Conservation (phyloP, 1,140 invertebrate genomes). For the Ceratoteleas bidentatus region DNA sequence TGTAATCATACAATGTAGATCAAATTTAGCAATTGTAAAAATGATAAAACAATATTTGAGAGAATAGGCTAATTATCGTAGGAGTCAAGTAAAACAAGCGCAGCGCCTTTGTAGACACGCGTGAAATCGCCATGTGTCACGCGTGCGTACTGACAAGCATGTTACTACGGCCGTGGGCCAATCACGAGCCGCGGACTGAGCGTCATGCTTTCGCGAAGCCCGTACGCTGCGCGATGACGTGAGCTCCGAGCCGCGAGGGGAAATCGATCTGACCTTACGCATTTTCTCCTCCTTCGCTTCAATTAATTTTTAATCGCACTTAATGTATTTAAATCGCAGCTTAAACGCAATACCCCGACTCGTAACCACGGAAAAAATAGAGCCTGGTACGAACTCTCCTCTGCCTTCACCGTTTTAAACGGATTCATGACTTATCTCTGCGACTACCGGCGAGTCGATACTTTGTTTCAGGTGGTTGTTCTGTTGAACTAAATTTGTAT, state of each 20-base stretch:
- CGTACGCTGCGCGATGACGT: constrained; percentile 50
- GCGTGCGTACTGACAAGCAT: constrained; percentile 43
- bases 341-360: constrained; percentile 13
- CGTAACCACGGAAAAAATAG: neutral
- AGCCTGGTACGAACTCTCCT: neutral
- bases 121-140: constrained; percentile 53
- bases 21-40: too few relatives aligned
- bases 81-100: constrained; percentile 15
- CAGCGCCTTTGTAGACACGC: constrained; percentile 26
- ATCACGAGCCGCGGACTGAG: constrained; percentile 28
- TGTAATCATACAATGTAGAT: too few relatives aligned
- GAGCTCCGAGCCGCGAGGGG: constrained; percentile 26
- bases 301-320: constrained; percentile 45
- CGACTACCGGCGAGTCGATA: neutral
- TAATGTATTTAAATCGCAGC: constrained; percentile 31
- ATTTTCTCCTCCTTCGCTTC: constrained; percentile 50
- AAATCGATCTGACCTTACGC: constrained; percentile 57
- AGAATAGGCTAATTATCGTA: too few relatives aligned
- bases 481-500: neutral
- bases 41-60: too few relatives aligned
- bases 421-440: neutral
- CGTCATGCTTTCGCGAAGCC: constrained; percentile 55
- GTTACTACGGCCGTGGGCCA: constrained; percentile 24
- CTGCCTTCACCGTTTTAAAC: neutral
- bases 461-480: neutral